These are phyloP conservation scores for Mormyrus hasselquistii DNA, from an alignment of 2,797 vertebrate genomes.

Conservation along the genomic window DNA sequence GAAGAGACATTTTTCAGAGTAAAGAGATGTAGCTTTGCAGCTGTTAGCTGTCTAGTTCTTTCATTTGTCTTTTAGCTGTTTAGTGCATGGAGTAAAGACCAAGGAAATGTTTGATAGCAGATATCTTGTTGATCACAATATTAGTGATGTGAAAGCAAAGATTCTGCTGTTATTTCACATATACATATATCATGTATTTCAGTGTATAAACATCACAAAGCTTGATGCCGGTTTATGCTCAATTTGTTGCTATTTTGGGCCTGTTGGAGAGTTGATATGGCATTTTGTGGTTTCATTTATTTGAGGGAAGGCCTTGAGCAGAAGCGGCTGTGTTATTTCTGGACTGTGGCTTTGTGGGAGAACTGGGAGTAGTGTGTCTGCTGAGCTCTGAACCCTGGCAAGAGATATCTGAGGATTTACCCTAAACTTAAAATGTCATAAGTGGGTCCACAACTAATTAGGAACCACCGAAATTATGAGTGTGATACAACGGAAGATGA, in stretches of 20 bases:
- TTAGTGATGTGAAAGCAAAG: not conserved
- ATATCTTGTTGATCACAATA: slow-evolving; percentile 17
- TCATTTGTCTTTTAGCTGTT: slow-evolving; percentile 3
- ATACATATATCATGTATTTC: not conserved
- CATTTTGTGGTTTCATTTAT: slow-evolving; percentile 30
- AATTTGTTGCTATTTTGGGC: slow-evolving; percentile 40
- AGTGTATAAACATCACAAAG: not conserved
- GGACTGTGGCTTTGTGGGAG: slow-evolving; percentile 22
- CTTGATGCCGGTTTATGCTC: slow-evolving; percentile 33
- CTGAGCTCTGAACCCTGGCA: not conserved
- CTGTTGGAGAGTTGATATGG: slow-evolving; percentile 36
- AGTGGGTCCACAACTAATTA: not conserved
- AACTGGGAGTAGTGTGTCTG: slow-evolving; percentile 20
- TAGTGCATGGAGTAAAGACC: not conserved
- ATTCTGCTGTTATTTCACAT: slow-evolving; percentile 6
- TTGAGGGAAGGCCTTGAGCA: slow-evolving; percentile 32
- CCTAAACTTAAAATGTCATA: not conserved
- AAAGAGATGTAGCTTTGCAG: not conserved
- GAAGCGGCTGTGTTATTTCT: slow-evolving; percentile 33
- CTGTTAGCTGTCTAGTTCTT: not conserved
- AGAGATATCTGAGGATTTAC: not conserved
- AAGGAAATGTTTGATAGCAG: not conserved
- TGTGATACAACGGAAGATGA: not conserved
- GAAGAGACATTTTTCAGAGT: not conserved
- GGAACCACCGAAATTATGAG: not conserved